These are phyloP conservation scores for Phymanthus crucifer DNA, from an alignment of 92 coral and sea anemone species.

Conservation along the genomic window DNA sequence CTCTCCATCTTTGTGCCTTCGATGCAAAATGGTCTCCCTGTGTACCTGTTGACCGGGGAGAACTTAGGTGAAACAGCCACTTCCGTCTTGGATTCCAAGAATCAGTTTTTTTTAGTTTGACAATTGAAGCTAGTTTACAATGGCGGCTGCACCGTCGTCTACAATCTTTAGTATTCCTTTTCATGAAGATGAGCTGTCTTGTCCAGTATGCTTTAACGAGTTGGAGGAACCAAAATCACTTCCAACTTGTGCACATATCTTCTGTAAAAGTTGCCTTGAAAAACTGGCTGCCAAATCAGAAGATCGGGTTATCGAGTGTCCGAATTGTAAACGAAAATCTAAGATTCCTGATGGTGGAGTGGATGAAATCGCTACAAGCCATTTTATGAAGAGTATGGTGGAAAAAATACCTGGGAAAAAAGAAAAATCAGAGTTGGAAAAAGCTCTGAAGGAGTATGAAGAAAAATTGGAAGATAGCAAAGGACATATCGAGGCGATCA, in stretches of 20 bases:
- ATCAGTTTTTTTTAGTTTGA: background rate
- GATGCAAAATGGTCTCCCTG: no score
- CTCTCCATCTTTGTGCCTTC: no score
- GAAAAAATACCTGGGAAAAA: conserved; percentile 51
- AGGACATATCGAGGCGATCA: background rate
- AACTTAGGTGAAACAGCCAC: background rate
- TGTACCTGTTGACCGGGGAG: background rate
- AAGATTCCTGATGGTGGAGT: conserved; percentile 43
- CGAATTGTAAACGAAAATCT: conserved; percentile 44
- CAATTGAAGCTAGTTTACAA: no score
- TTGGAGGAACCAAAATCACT: conserved; percentile 54
- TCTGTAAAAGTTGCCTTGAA: conserved; percentile 43
- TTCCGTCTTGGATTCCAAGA: background rate
- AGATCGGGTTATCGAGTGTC: conserved; percentile 30
- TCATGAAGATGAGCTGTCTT: conserved; percentile 36
- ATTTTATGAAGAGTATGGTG: conserved; percentile 44
- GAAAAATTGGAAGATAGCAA: background rate
- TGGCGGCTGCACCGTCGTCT: background rate
- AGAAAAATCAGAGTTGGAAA: conserved; percentile 39
- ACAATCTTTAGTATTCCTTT: background rate
- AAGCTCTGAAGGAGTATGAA: conserved; percentile 42
- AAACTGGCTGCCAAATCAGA: conserved; percentile 20
- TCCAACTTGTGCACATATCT: conserved; percentile 52
- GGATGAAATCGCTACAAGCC: conserved; percentile 47
- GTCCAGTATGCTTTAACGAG: conserved; percentile 52